Evolutionary conservation across 2,888 invertebrate species (phyloP).

Genomic region (Teleiodes luculella): DNA sequence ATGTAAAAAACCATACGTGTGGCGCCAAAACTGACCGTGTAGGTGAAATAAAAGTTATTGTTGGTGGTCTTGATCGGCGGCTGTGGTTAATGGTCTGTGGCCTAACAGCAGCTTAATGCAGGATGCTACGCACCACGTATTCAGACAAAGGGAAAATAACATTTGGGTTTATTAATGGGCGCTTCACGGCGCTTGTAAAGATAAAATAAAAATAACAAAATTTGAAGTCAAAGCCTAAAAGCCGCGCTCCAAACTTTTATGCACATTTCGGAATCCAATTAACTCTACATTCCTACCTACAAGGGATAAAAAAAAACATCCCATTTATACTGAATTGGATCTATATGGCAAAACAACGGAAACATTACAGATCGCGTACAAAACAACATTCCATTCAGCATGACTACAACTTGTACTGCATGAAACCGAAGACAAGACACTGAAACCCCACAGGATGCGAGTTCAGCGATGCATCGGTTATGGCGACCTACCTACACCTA

Average conservation of each 20-base stretch:
- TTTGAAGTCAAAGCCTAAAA: too few species aligned
- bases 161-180: neutral
- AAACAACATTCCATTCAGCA: conserved; percentile 11
- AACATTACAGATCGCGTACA: conserved; percentile 9
- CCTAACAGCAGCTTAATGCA: neutral
- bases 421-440: conserved; percentile 26
- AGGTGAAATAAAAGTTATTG: conserved; percentile 33
- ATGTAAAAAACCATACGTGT: conserved; percentile 31
- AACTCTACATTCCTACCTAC: too few species aligned
- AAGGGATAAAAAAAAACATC: neutral
- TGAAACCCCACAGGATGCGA: conserved; percentile 56
- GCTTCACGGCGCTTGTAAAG: too few species aligned
- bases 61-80: conserved; percentile 7
- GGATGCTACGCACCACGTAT: neutral
- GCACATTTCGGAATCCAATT: too few species aligned
- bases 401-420: too few species aligned
- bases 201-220: neutral
- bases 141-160: neutral
- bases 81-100: neutral
- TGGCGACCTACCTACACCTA: conserved; percentile 40
- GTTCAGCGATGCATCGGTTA: conserved; percentile 64
- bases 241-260: neutral
- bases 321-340: neutral
- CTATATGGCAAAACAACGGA: neutral
- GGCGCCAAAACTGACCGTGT: conserved; percentile 62